Conservation (phyloP, 2,888 invertebrate species). For the Byasa hedistus region DNA sequence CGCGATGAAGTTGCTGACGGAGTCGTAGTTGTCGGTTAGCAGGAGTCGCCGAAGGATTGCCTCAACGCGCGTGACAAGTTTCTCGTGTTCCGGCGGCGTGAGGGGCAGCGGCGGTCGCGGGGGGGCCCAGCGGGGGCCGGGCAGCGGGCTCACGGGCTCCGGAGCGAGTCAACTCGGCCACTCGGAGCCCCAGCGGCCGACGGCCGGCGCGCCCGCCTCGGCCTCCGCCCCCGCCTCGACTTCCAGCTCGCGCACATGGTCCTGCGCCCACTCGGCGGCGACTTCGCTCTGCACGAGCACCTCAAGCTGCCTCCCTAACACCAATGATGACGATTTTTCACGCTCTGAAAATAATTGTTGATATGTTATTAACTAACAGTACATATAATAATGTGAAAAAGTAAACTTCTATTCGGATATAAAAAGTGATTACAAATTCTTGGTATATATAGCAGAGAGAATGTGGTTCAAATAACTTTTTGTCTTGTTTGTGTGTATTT, state of each 20-base stretch:
- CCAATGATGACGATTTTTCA: slow-evolving; percentile 84
- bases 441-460: too few species aligned
- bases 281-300: slow-evolving; percentile 80
- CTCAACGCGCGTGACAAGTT: slow-evolving; percentile 89
- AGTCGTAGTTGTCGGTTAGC: slow-evolving; percentile 93
- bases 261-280: slow-evolving; percentile 50
- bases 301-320: slow-evolving; percentile 83
- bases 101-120: slow-evolving; percentile 49
- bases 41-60: slow-evolving; percentile 88
- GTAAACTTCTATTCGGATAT: too few species aligned
- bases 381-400: too few species aligned
- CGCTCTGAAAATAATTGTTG: slow-evolving; percentile 84
- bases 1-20: slow-evolving; percentile 89
- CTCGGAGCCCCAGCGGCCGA: slow-evolving; percentile 95
- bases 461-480: too few species aligned
- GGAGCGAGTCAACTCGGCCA: slow-evolving; percentile 98
- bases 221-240: slow-evolving; percentile 69
- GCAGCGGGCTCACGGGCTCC: slow-evolving; percentile 52
- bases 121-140: slow-evolving; percentile 64
- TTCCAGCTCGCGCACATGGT: slow-evolving; percentile 60
- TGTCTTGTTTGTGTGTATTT: too few species aligned
- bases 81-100: slow-evolving; percentile 84
- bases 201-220: slow-evolving; percentile 84
- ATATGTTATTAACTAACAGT: too few species aligned
- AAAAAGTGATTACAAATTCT: too few species aligned